phyloP scores from a whole-genome alignment of 2,113 vertebrate genomes.

The Cinclus mexicanus region DNA sequence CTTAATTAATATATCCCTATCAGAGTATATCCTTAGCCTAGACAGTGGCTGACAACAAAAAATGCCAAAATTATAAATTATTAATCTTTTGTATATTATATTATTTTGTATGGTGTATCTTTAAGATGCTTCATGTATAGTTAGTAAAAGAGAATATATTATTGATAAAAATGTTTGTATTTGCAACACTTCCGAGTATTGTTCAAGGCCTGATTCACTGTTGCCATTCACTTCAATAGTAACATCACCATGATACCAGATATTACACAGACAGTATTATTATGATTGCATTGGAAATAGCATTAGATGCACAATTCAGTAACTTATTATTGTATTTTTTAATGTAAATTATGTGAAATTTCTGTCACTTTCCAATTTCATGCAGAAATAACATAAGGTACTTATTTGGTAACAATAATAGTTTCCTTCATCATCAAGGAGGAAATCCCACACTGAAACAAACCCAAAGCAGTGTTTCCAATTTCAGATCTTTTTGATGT shows the following conservation, averaged over 20 bases:
- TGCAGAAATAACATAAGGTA: not conserved
- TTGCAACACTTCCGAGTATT: not conserved
- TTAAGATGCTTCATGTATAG: not conserved
- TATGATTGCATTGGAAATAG: not conserved
- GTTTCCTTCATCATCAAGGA: not conserved
- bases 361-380: not conserved
- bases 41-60: not conserved
- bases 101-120: not conserved
- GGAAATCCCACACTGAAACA: not conserved
- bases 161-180: not conserved
- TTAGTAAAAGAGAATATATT: not conserved
- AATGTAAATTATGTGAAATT: not conserved
- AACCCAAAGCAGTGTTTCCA: not conserved
- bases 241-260: not conserved
- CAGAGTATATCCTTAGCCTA: not conserved
- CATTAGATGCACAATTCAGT: not conserved
- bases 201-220: not conserved
- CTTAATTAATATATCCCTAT: not conserved
- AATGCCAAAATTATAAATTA: not conserved
- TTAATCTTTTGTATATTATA: not conserved
- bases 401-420: not conserved
- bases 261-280: not conserved
- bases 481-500: not conserved
- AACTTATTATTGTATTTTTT: not conserved
- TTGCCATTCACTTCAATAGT: not conserved